Evolutionary conservation across 1,140 invertebrate species (phyloP), one percentile per base, ranked within the genome.

Genomic region (Nasonia longicornis): DNA sequence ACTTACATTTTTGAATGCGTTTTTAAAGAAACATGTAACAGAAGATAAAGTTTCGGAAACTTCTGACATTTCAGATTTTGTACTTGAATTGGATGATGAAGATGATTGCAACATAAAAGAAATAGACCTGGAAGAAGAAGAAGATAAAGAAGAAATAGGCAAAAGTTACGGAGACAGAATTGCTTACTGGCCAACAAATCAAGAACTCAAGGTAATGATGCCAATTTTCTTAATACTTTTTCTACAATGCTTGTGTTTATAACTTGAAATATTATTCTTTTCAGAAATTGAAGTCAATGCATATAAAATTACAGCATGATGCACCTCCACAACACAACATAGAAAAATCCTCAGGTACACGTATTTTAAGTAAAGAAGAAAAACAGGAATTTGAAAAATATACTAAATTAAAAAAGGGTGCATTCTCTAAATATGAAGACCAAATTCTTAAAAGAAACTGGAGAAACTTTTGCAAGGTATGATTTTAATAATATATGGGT

Each of bases 391-490:
- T 89, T 69, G 12, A 84, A 77, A 64, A 80, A 48, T 83, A 85
- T 74, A 14, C 10, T 22, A 3, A 58, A 7, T 26, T 88, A 3
- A 87, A 77, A 52, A 84, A 35, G 58, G 88, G 88, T 4, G 14
- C 8, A 6, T 89, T 77, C 31, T 29, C 75, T 48, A 1, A 63
- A 31, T 31, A 80, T 3, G 88, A 89, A 73, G 87, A 89, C 64
- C 11, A 83, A 8, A 83, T 80, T 35, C 87, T 89, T 22, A 35
- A 29, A 45, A 52, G 22, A 12, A 89, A 89, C 70, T 89, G 88
- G 88, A 86, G 83, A 77, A 29, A n/a, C 63, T 89, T 89, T 83
- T 89, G 88, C 35, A 85, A 86, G 73, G 88, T 89, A 76, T n/a
- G 20, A 72, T 45, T 72, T 1, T 42, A 71, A 3, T 11, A 26